A percentile compares a stretch with the other conserved stretches of the same genome.
phyloP scores from a whole-genome alignment of 2,888 invertebrate genomes.

The Tromatobia lineatoria region DNA sequence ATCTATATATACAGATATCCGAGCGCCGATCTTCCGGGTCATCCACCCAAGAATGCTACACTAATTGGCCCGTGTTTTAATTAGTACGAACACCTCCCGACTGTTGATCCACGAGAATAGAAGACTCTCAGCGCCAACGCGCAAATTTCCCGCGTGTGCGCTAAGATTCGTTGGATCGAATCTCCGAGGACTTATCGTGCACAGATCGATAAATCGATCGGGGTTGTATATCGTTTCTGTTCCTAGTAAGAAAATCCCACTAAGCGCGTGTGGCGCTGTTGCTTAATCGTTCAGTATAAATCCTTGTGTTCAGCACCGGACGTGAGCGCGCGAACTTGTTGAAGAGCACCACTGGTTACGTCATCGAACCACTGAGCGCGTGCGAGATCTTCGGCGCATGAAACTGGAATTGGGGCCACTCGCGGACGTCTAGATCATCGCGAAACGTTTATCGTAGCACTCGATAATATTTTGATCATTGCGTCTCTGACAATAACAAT shows the following conservation, averaged over 20 bases:
- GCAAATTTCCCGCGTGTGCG: neutral
- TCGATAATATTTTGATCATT: neutral
- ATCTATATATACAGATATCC: slow-evolving; percentile 23
- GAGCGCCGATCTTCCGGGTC: neutral
- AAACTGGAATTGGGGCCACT: neutral
- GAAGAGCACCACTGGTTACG: slow-evolving; percentile 12
- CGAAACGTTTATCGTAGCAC: neutral
- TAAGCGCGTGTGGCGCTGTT: neutral
- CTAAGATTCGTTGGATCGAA: neutral
- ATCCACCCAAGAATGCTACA: slow-evolving; percentile 6
- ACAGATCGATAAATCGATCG: neutral
- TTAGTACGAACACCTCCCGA: neutral
- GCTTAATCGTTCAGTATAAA: neutral
- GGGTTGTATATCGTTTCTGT: neutral
- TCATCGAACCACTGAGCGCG: slow-evolving; percentile 35
- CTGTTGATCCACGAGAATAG: slow-evolving; percentile 25
- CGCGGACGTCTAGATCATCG: neutral
- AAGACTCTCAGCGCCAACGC: neutral
- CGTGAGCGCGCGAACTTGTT: neutral
- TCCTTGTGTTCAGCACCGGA: neutral
- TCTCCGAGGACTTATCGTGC: neutral
- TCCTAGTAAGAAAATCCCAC: neutral
- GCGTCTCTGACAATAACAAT: neutral
- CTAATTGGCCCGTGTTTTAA: slow-evolving; percentile 27
- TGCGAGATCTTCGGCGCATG: slow-evolving; percentile 9